phyloP scores from a whole-genome alignment of 2,797 vertebrate species.

The Schizopygopsis pylzovi region DNA sequence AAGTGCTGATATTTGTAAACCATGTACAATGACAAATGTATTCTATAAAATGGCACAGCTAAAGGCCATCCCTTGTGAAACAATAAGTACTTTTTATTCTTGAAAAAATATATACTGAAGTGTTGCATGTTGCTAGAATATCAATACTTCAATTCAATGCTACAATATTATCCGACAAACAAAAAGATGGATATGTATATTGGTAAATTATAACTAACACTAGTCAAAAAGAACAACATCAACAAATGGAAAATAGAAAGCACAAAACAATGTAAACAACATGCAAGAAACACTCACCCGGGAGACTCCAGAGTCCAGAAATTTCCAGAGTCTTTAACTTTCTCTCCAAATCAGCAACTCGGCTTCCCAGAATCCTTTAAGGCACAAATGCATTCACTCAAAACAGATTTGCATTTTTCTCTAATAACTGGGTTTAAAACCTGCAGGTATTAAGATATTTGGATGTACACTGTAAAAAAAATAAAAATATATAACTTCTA shows the following conservation, averaged over 20 bases:
- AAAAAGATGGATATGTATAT: neutral
- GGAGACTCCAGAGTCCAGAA: constrained; percentile 96
- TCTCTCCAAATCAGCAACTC: constrained; percentile 94
- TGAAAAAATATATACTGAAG: neutral
- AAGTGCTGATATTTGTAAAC: neutral
- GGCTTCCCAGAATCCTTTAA: constrained; percentile 91
- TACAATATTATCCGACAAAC: neutral
- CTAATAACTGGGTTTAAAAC: neutral
- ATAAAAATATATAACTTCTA: no score
- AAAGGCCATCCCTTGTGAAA: neutral
- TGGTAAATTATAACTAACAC: neutral
- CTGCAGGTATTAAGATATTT: neutral
- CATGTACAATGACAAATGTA: neutral
- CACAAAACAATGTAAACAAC: neutral
- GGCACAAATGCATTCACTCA: neutral
- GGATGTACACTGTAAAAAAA: no score
- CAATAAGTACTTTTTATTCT: no score
- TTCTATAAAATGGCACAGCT: neutral
- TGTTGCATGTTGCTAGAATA: neutral
- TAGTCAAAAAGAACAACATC: neutral
- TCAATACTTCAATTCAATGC: neutral
- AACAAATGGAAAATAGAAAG: neutral
- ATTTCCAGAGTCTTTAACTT: constrained; percentile 96
- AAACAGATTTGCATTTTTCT: neutral
- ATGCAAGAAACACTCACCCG: constrained; percentile 79